Evolutionary conservation across 2,888 invertebrate species (phyloP).

Genomic region (Micoletzkya japonica): DNA sequence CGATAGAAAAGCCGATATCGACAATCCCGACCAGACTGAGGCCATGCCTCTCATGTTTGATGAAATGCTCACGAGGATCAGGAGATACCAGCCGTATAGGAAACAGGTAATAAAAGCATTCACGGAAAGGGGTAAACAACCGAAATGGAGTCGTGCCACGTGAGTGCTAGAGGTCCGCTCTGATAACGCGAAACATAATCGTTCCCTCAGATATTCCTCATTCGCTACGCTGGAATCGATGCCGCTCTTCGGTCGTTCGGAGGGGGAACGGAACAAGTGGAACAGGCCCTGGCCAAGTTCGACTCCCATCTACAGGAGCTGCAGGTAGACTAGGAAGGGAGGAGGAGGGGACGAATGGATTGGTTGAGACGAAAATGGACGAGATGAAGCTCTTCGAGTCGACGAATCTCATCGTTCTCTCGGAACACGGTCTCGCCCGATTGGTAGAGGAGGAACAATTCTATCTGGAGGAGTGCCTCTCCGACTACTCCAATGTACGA

Average conservation of each 20-base stretch:
- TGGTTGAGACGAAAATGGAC: constrained; percentile 49
- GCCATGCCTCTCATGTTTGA: constrained; percentile 53
- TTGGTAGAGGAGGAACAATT: constrained; percentile 60
- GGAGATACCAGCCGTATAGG: constrained; percentile 57
- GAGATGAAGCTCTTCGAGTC: constrained; percentile 48
- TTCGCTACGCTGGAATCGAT: constrained; percentile 55
- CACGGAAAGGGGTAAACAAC: no score
- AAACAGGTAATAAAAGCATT: constrained; percentile 60
- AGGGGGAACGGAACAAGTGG: constrained; percentile 51
- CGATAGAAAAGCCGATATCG: constrained; percentile 51
- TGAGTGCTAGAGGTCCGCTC: neutral
- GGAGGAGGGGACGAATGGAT: neutral
- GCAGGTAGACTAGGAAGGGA: constrained; percentile 43
- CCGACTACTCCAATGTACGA: constrained; percentile 52
- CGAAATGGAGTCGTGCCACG: neutral
- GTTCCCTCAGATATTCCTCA: constrained; percentile 38
- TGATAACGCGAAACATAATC: neutral
- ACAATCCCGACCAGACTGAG: constrained; percentile 47
- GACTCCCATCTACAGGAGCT: constrained; percentile 57
- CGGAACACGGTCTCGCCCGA: constrained; percentile 56
- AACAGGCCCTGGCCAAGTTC: constrained; percentile 50
- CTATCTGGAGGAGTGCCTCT: constrained; percentile 60
- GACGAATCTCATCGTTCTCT: constrained; percentile 59
- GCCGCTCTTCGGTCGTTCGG: constrained; percentile 54
- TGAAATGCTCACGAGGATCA: constrained; percentile 54